Base-by-base conservation (phyloP, 2,888 invertebrate genomes). In the Amphipyra tragopoginis region DNA sequence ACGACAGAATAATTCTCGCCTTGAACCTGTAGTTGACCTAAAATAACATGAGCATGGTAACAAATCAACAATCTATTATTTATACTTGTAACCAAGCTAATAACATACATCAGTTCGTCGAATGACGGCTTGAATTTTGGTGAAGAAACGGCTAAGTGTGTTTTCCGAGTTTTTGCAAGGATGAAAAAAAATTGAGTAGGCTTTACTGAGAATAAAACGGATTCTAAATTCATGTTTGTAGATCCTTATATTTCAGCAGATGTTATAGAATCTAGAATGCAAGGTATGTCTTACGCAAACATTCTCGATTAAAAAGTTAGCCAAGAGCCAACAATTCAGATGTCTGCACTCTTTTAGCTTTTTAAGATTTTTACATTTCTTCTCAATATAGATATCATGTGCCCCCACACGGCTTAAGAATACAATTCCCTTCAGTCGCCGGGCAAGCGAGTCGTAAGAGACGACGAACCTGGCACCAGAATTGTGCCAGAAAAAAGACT, bases 101-200 rank as follows among this genome's bases (percentile, higher is more conserved):
- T 48, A 59, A 48, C 34, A 21, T 21, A 21, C 21, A 66, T 63
- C 34, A 44, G 11, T 60, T 45, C 21, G 10, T 5, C n/a, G 10
- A 55, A 59, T 72, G 65, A 65, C 49, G 50, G 7, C 39, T 21
- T 10, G 33, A 55, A 42, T 49, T 5, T 29, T 7, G 9, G 0
- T 38, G 21, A 63, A 68, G 29, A 45, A 67, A 53, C 38, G 3
- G n/a, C 13, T 15, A 34, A 40, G 45, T 42, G 39, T 47, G 21
- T 29, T 40, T 36, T 6, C 5, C 6, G 50, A 36, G 10, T 13
- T 60, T 54, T 73, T 73, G 38, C 21, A 8, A 21, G 8, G 6
- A 33, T 21, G 51, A 73, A 73, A 73, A 71, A 73, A 6, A 55
- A 40, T 29, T 51, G 34, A 21, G 54, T 49, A 52, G 57, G 13